Base-by-base conservation (phyloP, 1,140 invertebrate species). In the Seison nebaliae region DNA sequence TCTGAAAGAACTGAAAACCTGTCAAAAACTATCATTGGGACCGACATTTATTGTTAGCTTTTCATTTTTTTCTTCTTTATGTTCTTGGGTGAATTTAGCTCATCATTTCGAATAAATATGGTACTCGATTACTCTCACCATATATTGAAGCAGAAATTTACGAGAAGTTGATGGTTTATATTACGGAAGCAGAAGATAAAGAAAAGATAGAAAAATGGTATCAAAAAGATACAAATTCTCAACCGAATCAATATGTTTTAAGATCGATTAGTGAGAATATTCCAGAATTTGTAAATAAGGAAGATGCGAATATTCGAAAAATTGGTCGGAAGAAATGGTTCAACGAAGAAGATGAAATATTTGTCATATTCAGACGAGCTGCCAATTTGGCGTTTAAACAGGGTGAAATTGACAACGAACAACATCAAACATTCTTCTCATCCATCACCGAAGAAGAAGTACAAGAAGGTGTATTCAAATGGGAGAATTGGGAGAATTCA, bases 371-470 rank as follows among this genome's bases (percentile, higher is more conserved):
- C 2, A 32, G 28, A 38, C 22, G n/a, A 16, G 8, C 14, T n/a
- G 36, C 28, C 12, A 19, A 36, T 20, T 12, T 17, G 21, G 35
- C 35, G 7, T 21, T 8, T 36, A 72, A 75, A 32, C 64, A 67
- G 45, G 76, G 74, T 3, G 78, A 76, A 57, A 74, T 94, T 49
- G 73, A 74, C 48, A 72, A 79, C 47, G 80, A 91, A 31, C 72
- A 73, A n/a, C 2, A 14, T 26, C 12, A 6, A 2, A 32, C 11
- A 17, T 32, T 18, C 28, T 34, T 14, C 29, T 38, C 21, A 23
- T 31, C 7, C 30, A 84, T 94, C 7, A 94, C 86, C 0, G 86
- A 94, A 63, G 60, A 84, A 35, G 86, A 94, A 64, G 80, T 93
- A 0, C 86, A 86, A 42, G 80, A 86, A 47, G 84, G 86, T 0